Conservation (phyloP, 2,797 vertebrate genomes). For the Cynopterus sphinx region DNA sequence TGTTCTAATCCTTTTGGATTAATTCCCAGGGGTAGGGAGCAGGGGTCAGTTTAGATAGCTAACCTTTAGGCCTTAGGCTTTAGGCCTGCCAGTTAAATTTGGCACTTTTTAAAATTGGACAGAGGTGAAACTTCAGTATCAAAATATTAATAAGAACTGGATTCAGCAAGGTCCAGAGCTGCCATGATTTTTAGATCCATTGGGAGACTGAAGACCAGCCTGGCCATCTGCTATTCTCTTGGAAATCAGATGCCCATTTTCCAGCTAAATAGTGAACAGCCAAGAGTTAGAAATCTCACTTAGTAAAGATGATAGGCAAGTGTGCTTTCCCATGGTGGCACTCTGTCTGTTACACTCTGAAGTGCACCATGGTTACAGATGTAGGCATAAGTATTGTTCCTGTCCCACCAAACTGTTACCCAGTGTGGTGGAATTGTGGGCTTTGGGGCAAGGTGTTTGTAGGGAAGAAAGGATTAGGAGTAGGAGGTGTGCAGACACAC, state of each 20-base stretch:
- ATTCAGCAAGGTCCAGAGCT: neutral
- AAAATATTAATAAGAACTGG: neutral
- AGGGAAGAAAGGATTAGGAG: neutral
- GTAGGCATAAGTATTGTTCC: rapidly evolving
- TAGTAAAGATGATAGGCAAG: neutral
- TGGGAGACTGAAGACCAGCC: neutral
- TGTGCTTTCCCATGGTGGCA: rapidly evolving
- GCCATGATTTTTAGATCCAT: neutral
- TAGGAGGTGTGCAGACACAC: neutral
- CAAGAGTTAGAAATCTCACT: neutral
- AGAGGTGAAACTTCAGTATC: neutral
- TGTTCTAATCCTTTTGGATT: neutral
- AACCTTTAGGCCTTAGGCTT: neutral
- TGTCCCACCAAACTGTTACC: neutral
- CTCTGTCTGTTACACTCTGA: neutral
- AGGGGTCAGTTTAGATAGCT: neutral
- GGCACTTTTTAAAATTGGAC: neutral
- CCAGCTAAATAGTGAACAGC: neutral
- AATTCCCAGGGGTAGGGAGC: neutral
- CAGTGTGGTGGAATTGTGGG: neutral
- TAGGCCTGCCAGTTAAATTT: neutral
- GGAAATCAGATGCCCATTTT: neutral
- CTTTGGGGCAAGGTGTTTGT: neutral
- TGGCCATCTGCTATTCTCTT: neutral
- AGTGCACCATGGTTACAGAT: neutral